These are phyloP conservation scores for Ciconia maguari DNA, from an alignment of 2,113 vertebrate genomes.

Conservation along the genomic window DNA sequence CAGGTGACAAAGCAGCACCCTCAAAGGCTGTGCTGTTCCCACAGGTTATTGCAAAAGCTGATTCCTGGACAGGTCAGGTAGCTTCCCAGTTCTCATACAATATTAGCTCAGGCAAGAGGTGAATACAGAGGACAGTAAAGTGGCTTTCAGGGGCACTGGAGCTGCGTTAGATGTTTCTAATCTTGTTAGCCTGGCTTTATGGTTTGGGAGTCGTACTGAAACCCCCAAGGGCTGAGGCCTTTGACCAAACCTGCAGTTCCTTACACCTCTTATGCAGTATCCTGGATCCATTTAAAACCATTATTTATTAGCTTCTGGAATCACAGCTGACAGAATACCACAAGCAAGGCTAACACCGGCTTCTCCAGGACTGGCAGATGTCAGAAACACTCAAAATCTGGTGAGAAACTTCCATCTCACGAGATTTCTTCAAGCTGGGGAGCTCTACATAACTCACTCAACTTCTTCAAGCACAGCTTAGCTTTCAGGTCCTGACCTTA, in stretches of 20 bases:
- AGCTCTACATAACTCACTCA: not conserved
- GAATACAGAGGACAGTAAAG: not conserved
- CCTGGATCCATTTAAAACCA: not conserved
- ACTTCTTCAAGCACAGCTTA: not conserved
- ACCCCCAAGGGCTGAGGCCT: not conserved
- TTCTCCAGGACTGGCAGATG: not conserved
- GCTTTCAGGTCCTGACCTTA: not conserved
- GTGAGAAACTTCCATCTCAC: not conserved
- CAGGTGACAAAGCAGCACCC: not conserved
- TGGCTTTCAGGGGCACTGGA: not conserved
- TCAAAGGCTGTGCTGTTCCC: not conserved
- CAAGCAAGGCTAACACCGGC: not conserved
- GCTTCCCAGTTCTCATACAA: not conserved
- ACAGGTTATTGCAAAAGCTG: not conserved
- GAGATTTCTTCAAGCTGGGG: not conserved
- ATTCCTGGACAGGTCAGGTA: not conserved
- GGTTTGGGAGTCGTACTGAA: not conserved
- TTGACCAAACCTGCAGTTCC: not conserved
- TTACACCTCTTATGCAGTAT: not conserved
- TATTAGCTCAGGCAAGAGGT: not conserved
- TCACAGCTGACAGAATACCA: not conserved
- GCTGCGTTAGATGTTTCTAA: not conserved
- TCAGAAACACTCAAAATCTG: slow-evolving; percentile 2
- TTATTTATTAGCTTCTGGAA: not conserved
- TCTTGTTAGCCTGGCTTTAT: not conserved